Conservation (phyloP, 2,888 invertebrate genomes). For the Protonemura montana region DNA sequence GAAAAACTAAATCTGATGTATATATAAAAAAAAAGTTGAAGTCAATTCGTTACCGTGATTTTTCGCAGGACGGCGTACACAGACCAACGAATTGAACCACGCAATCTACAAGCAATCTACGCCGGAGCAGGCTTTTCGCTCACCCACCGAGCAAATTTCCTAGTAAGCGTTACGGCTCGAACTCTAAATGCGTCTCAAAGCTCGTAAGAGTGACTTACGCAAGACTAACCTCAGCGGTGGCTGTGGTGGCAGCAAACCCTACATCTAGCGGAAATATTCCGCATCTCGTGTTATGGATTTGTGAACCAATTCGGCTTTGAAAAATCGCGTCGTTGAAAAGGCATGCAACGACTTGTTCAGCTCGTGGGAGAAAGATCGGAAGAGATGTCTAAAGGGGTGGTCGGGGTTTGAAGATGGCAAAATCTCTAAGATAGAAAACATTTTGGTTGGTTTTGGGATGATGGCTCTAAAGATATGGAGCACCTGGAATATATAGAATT, state of each 20-base stretch:
- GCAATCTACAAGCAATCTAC: background rate
- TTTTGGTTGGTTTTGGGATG: too few relatives aligned
- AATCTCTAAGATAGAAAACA: background rate
- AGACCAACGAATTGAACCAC: background rate
- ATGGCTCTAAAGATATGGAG: too few relatives aligned
- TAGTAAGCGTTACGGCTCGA: too few relatives aligned
- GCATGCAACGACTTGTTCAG: background rate
- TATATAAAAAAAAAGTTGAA: background rate
- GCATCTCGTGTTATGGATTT: slow-evolving; percentile 59
- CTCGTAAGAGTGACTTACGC: background rate
- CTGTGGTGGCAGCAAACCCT: background rate
- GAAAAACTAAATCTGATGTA: background rate
- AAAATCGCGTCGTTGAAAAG: background rate
- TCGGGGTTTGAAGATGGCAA: background rate
- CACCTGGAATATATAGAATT: too few relatives aligned
- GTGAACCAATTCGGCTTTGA: slow-evolving; percentile 53
- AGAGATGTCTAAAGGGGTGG: background rate
- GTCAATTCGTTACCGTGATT: background rate
- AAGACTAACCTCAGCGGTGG: background rate
- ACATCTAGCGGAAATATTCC: background rate
- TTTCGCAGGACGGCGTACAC: background rate
- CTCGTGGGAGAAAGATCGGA: background rate
- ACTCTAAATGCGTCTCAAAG: background rate
- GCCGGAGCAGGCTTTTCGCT: background rate
- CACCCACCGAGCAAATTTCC: too few relatives aligned